Evolutionary conservation across 1,140 invertebrate genomes (phyloP), one percentile per base, ranked within the genome.

Genomic region (Pachypsylla venusta): DNA sequence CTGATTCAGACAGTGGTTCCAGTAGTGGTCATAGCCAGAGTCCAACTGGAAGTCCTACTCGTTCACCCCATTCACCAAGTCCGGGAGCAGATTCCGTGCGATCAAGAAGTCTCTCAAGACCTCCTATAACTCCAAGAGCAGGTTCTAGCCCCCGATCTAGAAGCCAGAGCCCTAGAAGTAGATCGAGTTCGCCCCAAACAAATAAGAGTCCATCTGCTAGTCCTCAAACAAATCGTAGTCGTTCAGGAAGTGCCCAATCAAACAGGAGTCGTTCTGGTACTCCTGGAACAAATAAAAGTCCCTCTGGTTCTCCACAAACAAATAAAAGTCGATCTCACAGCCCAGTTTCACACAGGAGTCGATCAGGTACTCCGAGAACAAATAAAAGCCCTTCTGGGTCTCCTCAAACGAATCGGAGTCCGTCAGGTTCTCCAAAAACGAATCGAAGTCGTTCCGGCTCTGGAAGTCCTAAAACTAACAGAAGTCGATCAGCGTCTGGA

Each of bases 371-470:
- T 35, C 30, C 30, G 7, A 35, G n/a, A 35, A 10, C 30, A 10
- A n/a, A 7, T 35, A 35, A 7, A 10, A 35, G 30, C n/a, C 30
- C 7, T 10, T 60, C 62, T 30, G 58, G 20, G n/a, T 61, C 60
- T 59, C 59, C 62, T 20, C 26, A 59, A 22, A 28, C 40, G 20
- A 40, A 24, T 48, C 39, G 20, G 22, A 58, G 24, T 19, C 28
- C 30, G 25, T 42, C 27, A 27, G 55, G 30, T 25, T 5, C 4
- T 48, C 42, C 42, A n/a, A 48, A 48, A n/a, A 10, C 30, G n/a
- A 35, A 35, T 35, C 7, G 30, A 35, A 35, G 30, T 35, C 7
- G 30, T 10, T 35, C 30, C 7, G 30, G 30, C n/a, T 35, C 30
- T 35, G 42, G 42, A n/a, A 19, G n/a, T 48, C 42, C 42, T 5